Base-by-base conservation (phyloP, 92 coral and sea anemone genomes). In the Metridium senile region DNA sequence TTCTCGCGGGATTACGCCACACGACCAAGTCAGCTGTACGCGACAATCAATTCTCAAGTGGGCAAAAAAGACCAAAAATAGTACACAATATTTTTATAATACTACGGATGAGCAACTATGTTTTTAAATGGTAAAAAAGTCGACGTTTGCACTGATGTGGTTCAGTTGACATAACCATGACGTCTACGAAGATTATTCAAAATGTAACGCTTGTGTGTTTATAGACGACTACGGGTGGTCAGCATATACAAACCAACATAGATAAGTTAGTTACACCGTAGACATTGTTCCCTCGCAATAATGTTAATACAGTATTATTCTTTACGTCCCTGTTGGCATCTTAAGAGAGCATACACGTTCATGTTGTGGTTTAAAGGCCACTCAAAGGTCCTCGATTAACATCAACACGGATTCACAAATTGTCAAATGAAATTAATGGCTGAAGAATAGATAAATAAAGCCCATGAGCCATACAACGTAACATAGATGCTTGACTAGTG, bases 1-100 rank as follows among this genome's bases (percentile, higher is more conserved):
- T 25, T 57, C 68, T 62, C 54, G 78, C 78, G 78, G 78, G 78
- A 72, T 20, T 9, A 33, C 57, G 26, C 43, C 39, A 68, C 49
- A 21, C 13, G 20, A 25, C 43, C 4, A 8, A 29, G 72, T 33
- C 43, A 39, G 51, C 43, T 54, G 6, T 39, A 39, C 49, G 49
- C 49, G 49, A 6, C 49, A 39, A 39, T 39, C 6, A 39, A 4
- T 39, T 39, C 49, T 39, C 49, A 39, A 39, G 13, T n/a, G n/a
- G n/a, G n/a, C n/a, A n/a, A n/a, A n/a, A n/a, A n/a, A n/a, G n/a
- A n/a, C n/a, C n/a, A n/a, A n/a, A n/a, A n/a, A n/a, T n/a, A n/a
- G n/a, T n/a, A n/a, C n/a, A n/a, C n/a, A n/a, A n/a, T n/a, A n/a
- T n/a, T n/a, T n/a, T n/a, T n/a, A n/a, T n/a, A n/a, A n/a, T n/a